Evolutionary conservation across 2,888 invertebrate genomes (phyloP).

Genomic region (Ichneumoninae sp.): DNA sequence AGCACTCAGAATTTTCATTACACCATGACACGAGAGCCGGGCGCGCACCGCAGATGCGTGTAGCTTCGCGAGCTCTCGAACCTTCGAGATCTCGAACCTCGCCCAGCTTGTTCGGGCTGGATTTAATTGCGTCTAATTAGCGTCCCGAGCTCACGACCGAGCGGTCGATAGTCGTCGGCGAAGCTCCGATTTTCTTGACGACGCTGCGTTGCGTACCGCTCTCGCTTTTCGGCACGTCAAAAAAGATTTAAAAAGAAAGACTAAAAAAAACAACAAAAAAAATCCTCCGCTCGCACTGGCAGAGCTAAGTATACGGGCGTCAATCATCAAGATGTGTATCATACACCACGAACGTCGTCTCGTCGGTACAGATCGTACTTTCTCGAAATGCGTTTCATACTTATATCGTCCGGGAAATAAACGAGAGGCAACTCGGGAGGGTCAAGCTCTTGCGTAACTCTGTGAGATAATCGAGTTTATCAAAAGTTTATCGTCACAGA

Average conservation of each 20-base stretch:
- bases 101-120: slow-evolving; percentile 66
- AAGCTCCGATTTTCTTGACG: slow-evolving; percentile 66
- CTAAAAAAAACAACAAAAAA: slow-evolving; percentile 19
- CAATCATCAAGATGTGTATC: slow-evolving; percentile 17
- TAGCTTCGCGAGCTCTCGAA: slow-evolving; percentile 28
- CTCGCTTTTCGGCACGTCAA: slow-evolving; percentile 48
- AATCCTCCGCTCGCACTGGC: background rate
- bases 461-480: slow-evolving; percentile 37
- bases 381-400: slow-evolving; percentile 9
- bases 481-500: slow-evolving; percentile 15
- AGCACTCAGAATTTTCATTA: slow-evolving; percentile 67
- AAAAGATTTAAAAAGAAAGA: slow-evolving; percentile 25
- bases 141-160: slow-evolving; percentile 67
- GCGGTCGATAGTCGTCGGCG: slow-evolving; percentile 67
- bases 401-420: background rate
- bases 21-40: slow-evolving; percentile 63
- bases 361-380: background rate
- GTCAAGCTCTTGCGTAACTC: slow-evolving; percentile 20
- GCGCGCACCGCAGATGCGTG: slow-evolving; percentile 58
- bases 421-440: background rate
- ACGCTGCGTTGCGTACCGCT: slow-evolving; percentile 42
- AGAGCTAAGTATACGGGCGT: slow-evolving; percentile 7
- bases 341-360: slow-evolving; percentile 27
- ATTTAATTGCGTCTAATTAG: slow-evolving; percentile 80
- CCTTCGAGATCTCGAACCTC: slow-evolving; percentile 59